A percentile compares a stretch with the other conserved stretches of the same genome.
These are phyloP conservation scores for Eidolon helvum DNA, from an alignment of 2,113 vertebrate genomes.

Conservation along the genomic window DNA sequence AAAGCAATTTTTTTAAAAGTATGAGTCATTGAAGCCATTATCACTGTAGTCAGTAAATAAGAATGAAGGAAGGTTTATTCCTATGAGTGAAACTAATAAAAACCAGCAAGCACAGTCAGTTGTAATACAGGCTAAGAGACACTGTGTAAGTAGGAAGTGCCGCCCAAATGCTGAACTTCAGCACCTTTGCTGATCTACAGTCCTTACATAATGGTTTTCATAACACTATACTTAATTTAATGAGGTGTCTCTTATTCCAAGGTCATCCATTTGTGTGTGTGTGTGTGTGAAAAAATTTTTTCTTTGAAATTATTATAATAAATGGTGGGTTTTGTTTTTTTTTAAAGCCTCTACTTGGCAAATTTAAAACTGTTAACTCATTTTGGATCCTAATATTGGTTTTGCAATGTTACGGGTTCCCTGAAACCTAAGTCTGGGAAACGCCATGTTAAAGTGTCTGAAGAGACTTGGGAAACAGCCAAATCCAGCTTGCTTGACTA, in stretches of 20 bases:
- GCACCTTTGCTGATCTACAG: neutral
- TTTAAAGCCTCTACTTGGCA: neutral
- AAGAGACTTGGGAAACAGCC: neutral
- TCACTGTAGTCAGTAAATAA: slow-evolving; percentile 2
- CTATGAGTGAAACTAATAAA: slow-evolving; percentile 58
- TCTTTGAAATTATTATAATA: slow-evolving; percentile 33
- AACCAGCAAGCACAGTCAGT: slow-evolving; percentile 46
- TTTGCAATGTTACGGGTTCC: neutral
- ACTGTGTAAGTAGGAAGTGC: slow-evolving; percentile 39
- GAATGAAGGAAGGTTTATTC: slow-evolving; percentile 48
- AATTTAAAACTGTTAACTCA: slow-evolving; percentile 38
- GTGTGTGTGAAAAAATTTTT: neutral
- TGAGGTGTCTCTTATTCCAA: neutral
- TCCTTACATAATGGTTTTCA: neutral
- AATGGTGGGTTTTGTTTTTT: neutral
- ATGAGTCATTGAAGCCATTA: slow-evolving; percentile 5
- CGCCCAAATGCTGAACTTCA: slow-evolving; percentile 43
- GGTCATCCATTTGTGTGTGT: neutral
- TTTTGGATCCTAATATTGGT: neutral
- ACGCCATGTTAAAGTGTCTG: neutral
- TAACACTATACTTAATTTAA: neutral
- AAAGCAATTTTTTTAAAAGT: neutral
- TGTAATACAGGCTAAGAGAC: neutral
- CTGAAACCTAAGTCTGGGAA: neutral
- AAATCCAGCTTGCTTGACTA: neutral